A percentile compares a stretch with the other conserved stretches of the same genome.
Evolutionary conservation across 2,888 invertebrate genomes (phyloP).

Genomic region (Apomyelois bistriatella): DNA sequence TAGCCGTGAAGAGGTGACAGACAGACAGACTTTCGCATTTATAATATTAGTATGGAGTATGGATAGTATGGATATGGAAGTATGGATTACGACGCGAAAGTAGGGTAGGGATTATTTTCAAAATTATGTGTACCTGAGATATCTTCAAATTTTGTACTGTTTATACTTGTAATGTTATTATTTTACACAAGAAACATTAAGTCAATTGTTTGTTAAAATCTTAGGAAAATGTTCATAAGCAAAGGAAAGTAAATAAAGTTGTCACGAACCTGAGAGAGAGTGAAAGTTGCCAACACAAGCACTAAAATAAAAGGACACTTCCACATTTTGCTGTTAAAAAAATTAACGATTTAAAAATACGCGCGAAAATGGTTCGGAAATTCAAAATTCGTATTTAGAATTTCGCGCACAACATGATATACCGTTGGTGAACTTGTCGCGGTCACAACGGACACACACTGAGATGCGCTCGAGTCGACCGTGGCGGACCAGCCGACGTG

Average conservation of each 20-base stretch:
- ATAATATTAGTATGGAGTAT: too few relatives aligned
- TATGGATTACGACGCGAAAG: too few relatives aligned
- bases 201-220: too few relatives aligned
- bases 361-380: constrained; percentile 23
- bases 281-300: constrained; percentile 56
- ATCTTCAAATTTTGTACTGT: too few relatives aligned
- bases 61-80: too few relatives aligned
- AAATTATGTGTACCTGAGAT: too few relatives aligned
- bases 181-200: too few relatives aligned
- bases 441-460: constrained; percentile 58
- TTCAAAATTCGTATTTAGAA: constrained; percentile 49
- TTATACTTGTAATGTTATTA: too few relatives aligned
- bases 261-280: constrained; percentile 57
- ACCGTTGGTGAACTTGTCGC: constrained; percentile 52
- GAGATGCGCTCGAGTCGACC: constrained; percentile 46
- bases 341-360: constrained; percentile 36
- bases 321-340: constrained; percentile 53
- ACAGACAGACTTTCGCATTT: too few relatives aligned
- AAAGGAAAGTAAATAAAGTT: constrained; percentile 33
- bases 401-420: constrained; percentile 56
- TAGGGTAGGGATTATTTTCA: too few relatives aligned
- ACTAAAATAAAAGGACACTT: constrained; percentile 61
- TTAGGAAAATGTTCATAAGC: too few relatives aligned
- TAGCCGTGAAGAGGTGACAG: too few relatives aligned
- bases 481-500: constrained; percentile 43